Percentiles rank a stretch among this genome's conserved stretches.
Conservation (phyloP, 30 jellyfish, hydroid and myxozoan species). For the Aurelia sp. region DNA sequence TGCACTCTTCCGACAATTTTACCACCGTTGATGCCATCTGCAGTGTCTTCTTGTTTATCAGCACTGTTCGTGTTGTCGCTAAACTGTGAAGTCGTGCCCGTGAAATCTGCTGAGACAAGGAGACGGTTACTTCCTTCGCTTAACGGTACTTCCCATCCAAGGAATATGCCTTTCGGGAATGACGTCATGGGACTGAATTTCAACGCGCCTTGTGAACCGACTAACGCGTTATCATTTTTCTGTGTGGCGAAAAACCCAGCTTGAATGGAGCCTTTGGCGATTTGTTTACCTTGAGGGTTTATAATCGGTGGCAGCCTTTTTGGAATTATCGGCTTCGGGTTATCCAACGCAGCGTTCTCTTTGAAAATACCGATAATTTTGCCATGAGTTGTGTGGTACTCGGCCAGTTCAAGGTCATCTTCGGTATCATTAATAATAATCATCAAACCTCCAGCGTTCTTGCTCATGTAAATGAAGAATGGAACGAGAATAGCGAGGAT, state of each 20-base stretch:
- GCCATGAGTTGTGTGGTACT: constrained; percentile 26
- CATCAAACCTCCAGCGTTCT: constrained; percentile 8
- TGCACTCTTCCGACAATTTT: constrained; percentile 39
- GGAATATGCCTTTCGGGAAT: constrained; percentile 22
- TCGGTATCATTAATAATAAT: constrained; percentile 18
- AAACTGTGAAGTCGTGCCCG: constrained; percentile 30
- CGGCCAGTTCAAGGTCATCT: constrained; percentile 29
- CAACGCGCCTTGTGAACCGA: constrained; percentile 35
- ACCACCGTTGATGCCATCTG: constrained; percentile 34
- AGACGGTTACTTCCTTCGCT: constrained; percentile 22
- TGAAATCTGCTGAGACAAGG: constrained; percentile 31
- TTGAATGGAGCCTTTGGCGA: constrained; percentile 20
- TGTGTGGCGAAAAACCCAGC: constrained; percentile 35
- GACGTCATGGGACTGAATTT: constrained; percentile 24
- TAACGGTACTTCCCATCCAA: constrained; percentile 41
- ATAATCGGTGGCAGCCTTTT: constrained; percentile 20
- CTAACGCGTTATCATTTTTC: background rate
- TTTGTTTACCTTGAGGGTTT: constrained; percentile 6
- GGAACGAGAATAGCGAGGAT: constrained; percentile 22
- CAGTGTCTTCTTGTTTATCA: constrained; percentile 20
- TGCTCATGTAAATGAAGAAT: background rate
- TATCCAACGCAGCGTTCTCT: constrained; percentile 8
- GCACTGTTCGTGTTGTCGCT: constrained; percentile 23
- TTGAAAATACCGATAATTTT: constrained; percentile 31
- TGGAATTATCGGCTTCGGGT: constrained; percentile 39